Evolutionary conservation across 2,888 invertebrate genomes (phyloP).

Genomic region (Drosophila bunnanda): DNA sequence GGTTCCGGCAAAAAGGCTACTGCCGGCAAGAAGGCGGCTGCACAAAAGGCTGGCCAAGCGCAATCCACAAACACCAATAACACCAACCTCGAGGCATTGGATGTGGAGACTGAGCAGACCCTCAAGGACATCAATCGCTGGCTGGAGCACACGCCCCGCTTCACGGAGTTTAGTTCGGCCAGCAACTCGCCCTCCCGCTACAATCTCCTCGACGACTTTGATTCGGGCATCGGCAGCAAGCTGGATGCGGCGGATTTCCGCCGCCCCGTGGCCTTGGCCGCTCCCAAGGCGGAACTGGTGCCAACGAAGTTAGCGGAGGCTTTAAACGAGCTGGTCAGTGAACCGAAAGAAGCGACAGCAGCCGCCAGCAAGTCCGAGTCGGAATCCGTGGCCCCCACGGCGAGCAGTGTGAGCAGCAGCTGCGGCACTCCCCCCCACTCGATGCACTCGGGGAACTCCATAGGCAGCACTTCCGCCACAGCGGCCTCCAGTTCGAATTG

Average conservation of each 20-base stretch:
- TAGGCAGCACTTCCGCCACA: slow-evolving; percentile 83
- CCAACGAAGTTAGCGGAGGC: slow-evolving; percentile 85
- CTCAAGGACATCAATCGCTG: slow-evolving; percentile 94
- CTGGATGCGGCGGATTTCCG: slow-evolving; percentile 85
- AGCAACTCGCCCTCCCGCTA: slow-evolving; percentile 91
- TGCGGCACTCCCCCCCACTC: slow-evolving; percentile 84
- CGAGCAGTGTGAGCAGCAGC: slow-evolving; percentile 81
- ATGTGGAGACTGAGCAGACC: slow-evolving; percentile 88
- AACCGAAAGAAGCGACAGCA: slow-evolving; percentile 45
- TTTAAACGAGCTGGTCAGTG: slow-evolving; percentile 85
- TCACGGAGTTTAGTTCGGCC: slow-evolving; percentile 90
- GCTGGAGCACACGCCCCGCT: slow-evolving; percentile 93
- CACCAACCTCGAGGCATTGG: slow-evolving; percentile 88
- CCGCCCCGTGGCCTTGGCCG: slow-evolving; percentile 85
- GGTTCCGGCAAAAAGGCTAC: slow-evolving; percentile 43
- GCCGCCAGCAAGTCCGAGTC: slow-evolving; percentile 51
- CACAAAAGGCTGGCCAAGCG: slow-evolving; percentile 53
- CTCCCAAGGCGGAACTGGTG: slow-evolving; percentile 84
- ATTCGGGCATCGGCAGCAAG: slow-evolving; percentile 84
- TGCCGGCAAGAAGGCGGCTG: slow-evolving; percentile 54
- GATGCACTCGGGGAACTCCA: slow-evolving; percentile 80
- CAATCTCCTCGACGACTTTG: slow-evolving; percentile 88
- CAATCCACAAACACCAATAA: slow-evolving; percentile 83
- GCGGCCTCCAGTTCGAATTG: slow-evolving; percentile 74
- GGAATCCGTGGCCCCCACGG: slow-evolving; percentile 58